Percentiles rank a stretch among this genome's conserved stretches.
Evolutionary conservation across 2,113 vertebrate genomes (phyloP).

Genomic region (Microtus montanus): DNA sequence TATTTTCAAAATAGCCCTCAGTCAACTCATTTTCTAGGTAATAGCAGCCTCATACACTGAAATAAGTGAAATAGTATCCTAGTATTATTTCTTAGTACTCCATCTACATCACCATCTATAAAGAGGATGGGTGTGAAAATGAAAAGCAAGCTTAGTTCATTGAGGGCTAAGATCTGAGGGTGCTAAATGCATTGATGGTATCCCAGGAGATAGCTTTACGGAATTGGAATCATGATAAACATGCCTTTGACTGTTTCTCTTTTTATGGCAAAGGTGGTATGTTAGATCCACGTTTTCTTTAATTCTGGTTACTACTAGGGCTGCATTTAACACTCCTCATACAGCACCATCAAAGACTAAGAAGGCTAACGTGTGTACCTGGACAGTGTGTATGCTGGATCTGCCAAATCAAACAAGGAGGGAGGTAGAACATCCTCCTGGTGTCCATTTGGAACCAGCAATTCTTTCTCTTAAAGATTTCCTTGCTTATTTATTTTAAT

Average conservation of each 20-base stretch:
- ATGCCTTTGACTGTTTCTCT: not conserved
- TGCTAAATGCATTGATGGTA: not conserved
- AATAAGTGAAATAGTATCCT: not conserved
- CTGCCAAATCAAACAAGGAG: constrained; percentile 19
- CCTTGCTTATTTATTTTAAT: not conserved
- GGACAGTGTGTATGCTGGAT: not conserved
- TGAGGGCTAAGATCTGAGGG: not conserved
- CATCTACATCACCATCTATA: not conserved
- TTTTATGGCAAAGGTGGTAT: not conserved
- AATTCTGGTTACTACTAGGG: not conserved
- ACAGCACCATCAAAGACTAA: not conserved
- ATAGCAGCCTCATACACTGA: not conserved
- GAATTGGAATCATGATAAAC: not conserved
- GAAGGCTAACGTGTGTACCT: not conserved
- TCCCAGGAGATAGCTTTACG: not conserved
- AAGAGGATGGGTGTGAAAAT: not conserved
- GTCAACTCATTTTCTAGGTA: not conserved
- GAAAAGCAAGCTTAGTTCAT: not conserved
- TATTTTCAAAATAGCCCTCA: not conserved
- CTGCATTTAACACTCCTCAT: not conserved
- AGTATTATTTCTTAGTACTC: not conserved
- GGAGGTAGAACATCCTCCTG: not conserved
- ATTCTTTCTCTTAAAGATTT: not conserved
- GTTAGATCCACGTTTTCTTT: not conserved
- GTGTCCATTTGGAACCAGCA: not conserved